These are phyloP conservation scores for Sciurus vulgaris DNA, from an alignment of 2,797 vertebrate genomes.

Conservation along the genomic window DNA sequence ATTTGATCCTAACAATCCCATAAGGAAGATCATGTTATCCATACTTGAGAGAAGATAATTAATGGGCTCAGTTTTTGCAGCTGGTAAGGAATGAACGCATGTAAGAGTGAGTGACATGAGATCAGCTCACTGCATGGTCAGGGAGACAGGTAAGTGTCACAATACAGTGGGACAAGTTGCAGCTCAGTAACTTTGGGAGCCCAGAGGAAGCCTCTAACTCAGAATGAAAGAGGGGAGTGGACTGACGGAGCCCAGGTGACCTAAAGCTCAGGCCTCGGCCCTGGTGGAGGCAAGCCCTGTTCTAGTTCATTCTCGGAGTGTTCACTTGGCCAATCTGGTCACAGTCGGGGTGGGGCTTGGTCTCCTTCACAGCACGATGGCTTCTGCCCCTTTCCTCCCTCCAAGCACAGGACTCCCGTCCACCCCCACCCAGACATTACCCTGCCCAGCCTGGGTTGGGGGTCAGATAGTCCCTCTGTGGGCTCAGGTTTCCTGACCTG, in stretches of 20 bases:
- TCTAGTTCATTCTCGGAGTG: neutral
- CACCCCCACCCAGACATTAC: neutral
- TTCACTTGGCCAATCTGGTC: neutral
- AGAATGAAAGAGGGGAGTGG: neutral
- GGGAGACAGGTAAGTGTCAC: neutral
- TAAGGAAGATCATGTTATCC: neutral
- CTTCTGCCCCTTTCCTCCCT: neutral
- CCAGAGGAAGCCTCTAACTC: neutral
- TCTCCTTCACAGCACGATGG: neutral
- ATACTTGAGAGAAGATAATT: neutral
- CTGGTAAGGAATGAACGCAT: neutral
- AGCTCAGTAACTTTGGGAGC: neutral
- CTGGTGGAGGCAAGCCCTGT: neutral
- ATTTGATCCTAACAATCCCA: neutral
- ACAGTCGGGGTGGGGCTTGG: neutral
- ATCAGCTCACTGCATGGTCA: neutral
- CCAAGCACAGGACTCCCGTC: neutral
- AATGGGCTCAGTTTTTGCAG: neutral
- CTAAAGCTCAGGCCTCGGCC: neutral
- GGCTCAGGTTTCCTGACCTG: neutral
- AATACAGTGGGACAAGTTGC: neutral
- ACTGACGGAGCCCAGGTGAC: accelerated
- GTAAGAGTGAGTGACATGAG: neutral
- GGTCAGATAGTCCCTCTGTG: neutral
- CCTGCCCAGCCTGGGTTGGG: neutral